These are phyloP conservation scores for Triplophysa rosa DNA, from an alignment of 2,113 vertebrate species.

Conservation along the genomic window DNA sequence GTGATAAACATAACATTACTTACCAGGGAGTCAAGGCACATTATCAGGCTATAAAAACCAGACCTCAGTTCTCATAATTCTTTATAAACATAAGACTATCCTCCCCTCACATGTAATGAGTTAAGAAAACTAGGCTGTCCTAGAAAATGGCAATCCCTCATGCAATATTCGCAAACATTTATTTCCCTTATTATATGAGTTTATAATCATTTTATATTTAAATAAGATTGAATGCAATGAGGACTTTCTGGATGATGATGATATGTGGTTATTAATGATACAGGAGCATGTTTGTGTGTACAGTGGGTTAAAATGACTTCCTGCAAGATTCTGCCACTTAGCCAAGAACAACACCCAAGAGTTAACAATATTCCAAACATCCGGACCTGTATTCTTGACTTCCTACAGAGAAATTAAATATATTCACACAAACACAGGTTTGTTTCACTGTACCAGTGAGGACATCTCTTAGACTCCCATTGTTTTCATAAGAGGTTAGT, in stretches of 20 bases:
- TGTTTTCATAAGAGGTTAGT: too few relatives aligned
- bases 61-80: background rate
- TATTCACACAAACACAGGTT: background rate
- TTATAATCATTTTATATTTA: slow-evolving; percentile 31
- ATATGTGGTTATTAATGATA: slow-evolving; percentile 47
- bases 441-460: too few relatives aligned
- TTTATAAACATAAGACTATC: background rate
- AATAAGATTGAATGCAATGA: slow-evolving; percentile 10
- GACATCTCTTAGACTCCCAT: too few relatives aligned
- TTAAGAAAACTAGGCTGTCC: background rate
- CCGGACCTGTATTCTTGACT: slow-evolving; percentile 17
- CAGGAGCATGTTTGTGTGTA: slow-evolving; percentile 29
- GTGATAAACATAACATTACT: background rate
- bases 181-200: background rate
- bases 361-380: slow-evolving; percentile 50
- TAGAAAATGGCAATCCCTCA: background rate
- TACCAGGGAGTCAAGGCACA: background rate
- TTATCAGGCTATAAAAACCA: background rate
- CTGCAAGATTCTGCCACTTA: slow-evolving; percentile 27
- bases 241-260: slow-evolving; percentile 34
- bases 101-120: background rate
- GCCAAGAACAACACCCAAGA: slow-evolving; percentile 46
- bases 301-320: slow-evolving; percentile 41
- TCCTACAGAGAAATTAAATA: slow-evolving; percentile 13
- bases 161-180: slow-evolving; percentile 16